Evolutionary conservation across 2,797 vertebrate species (phyloP).

Genomic region (Muraenolepis orangiensis): DNA sequence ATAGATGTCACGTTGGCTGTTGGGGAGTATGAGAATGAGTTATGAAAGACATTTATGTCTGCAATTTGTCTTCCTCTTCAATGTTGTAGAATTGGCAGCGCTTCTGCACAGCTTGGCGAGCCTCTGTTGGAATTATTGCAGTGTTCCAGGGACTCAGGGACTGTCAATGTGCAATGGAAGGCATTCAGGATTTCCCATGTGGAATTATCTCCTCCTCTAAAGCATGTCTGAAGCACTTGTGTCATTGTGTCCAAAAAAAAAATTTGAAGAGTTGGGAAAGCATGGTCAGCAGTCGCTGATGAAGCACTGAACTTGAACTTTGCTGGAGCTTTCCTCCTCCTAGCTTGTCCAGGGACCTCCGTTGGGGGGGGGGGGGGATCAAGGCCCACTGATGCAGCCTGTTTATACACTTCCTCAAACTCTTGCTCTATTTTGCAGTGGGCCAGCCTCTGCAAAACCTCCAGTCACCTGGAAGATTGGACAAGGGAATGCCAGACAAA

Average conservation of each 20-base stretch:
- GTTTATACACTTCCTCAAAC: conserved; percentile 25
- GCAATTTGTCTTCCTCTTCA: conserved; percentile 19
- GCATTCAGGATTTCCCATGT: conserved; percentile 22
- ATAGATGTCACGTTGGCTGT: conserved; percentile 24
- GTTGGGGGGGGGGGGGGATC: conserved; percentile 24
- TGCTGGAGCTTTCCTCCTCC: conserved; percentile 31
- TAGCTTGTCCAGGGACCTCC: conserved; percentile 33
- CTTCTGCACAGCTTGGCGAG: conserved; percentile 27
- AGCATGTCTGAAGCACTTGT: conserved; percentile 15
- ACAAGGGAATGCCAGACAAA: conserved; percentile 22
- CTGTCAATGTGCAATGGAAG: conserved; percentile 16
- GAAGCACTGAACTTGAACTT: conserved; percentile 18
- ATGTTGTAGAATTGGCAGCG: conserved; percentile 24
- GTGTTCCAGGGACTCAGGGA: conserved; percentile 29
- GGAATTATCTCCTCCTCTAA: conserved; percentile 22
- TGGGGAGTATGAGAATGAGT: conserved; percentile 19
- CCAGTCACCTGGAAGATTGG: conserved; percentile 20
- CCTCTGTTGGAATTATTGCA: conserved; percentile 24
- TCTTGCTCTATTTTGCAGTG: conserved; percentile 37
- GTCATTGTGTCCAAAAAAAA: conserved; percentile 24
- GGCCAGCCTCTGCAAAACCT: conserved; percentile 22
- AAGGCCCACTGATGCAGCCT: conserved; percentile 32
- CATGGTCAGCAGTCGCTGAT: conserved; percentile 11
- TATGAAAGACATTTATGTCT: conserved; percentile 28
- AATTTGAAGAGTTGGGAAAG: conserved; percentile 20